Conservation (phyloP, 2,113 vertebrate genomes). For the Psittacara wagleri region DNA sequence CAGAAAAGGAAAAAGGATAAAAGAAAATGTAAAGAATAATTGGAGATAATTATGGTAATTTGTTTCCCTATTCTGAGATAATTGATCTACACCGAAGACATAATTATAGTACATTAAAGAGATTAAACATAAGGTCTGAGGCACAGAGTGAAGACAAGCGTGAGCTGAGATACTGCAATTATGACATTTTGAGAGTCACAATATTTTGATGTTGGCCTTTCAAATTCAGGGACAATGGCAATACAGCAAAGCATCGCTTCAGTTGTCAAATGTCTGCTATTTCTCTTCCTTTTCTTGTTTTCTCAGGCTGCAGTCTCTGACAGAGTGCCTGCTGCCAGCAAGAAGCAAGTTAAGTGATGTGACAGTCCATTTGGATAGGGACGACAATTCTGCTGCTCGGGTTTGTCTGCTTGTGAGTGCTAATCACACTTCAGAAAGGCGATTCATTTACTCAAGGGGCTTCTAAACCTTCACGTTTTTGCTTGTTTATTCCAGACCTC, state of each 20-base stretch:
- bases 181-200: slow-evolving; percentile 68
- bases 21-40: slow-evolving; percentile 70
- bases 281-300: not conserved
- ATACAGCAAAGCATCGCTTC: not conserved
- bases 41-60: slow-evolving; percentile 73
- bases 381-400: not conserved
- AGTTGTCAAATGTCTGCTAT: not conserved
- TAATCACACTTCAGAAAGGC: slow-evolving; percentile 4
- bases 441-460: not conserved
- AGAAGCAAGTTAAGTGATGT: slow-evolving; percentile 2
- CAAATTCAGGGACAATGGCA: slow-evolving; percentile 37
- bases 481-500: not conserved
- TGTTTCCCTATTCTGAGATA: slow-evolving; percentile 74
- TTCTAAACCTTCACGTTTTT: not conserved
- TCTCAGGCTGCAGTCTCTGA: not conserved
- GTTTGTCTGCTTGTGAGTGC: slow-evolving; percentile 1
- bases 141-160: slow-evolving; percentile 38
- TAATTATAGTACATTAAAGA: slow-evolving; percentile 72
- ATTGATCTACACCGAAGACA: slow-evolving; percentile 66
- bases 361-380: slow-evolving; percentile 11
- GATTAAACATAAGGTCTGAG: slow-evolving; percentile 69
- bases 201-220: slow-evolving; percentile 75
- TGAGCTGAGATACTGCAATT: slow-evolving; percentile 56
- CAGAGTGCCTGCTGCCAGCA: slow-evolving; percentile 30
- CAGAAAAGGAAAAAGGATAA: slow-evolving; percentile 32